A percentile compares a stretch with the other conserved stretches of the same genome.
Evolutionary conservation across 2,113 vertebrate genomes (phyloP).

Genomic region (Albula goreensis): DNA sequence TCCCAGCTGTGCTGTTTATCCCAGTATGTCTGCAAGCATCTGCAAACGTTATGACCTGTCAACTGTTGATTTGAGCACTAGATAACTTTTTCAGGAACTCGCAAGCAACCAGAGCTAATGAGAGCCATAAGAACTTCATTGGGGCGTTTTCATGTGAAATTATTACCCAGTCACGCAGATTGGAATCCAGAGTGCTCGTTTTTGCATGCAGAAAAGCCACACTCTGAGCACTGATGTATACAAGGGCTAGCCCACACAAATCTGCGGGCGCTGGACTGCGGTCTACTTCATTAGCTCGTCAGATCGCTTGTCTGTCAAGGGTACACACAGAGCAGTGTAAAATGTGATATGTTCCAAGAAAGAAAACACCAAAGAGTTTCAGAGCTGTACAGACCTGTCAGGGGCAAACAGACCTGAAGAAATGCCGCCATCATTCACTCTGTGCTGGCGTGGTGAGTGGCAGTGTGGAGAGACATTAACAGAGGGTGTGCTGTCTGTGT

Average conservation of each 20-base stretch:
- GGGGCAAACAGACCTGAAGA: neutral
- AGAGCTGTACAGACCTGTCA: neutral
- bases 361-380: neutral
- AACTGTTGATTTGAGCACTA: no score
- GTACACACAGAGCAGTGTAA: neutral
- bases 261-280: neutral
- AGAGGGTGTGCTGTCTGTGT: constrained; percentile 7
- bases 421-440: neutral
- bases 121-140: no score
- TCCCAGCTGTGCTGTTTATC: no score
- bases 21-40: no score
- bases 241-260: neutral
- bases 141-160: neutral
- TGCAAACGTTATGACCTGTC: no score
- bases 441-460: neutral
- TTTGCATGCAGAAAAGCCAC: neutral
- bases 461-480: neutral
- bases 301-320: neutral
- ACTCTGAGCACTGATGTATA: constrained; percentile 2
- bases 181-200: neutral
- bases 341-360: neutral
- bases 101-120: neutral
- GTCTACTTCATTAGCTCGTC: neutral
- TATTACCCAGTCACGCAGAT: neutral
- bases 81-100: neutral